phyloP scores from a whole-genome alignment of 2,797 vertebrate species.

The Smutsia gigantea region DNA sequence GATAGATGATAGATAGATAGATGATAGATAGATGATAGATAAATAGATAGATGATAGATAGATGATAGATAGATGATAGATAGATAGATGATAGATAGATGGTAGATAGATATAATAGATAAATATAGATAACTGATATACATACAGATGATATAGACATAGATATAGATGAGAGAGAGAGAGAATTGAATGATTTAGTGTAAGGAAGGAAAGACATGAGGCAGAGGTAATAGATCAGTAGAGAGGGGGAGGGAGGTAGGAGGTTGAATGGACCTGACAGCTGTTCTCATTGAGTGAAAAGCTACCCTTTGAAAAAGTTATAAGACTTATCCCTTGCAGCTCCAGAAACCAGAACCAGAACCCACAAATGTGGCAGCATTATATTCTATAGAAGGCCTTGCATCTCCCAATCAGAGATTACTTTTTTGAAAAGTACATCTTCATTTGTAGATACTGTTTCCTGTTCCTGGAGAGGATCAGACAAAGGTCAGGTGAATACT shows the following conservation, averaged over 20 bases:
- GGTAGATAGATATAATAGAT: too few species aligned
- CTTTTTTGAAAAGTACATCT: neutral
- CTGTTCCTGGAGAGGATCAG: neutral
- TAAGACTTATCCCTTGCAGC: neutral
- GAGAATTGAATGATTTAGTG: neutral
- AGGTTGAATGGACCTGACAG: too few species aligned
- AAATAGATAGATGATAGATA: too few species aligned
- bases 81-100: too few species aligned
- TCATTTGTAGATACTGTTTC: neutral
- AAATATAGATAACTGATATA: too few species aligned
- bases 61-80: too few species aligned
- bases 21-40: too few species aligned
- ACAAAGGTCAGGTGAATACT: neutral
- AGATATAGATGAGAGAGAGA: neutral
- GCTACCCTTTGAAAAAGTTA: neutral
- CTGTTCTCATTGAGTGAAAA: neutral
- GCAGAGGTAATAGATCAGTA: too few species aligned
- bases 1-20: too few species aligned
- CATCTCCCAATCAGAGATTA: neutral
- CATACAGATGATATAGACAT: too few species aligned
- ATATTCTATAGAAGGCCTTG: neutral
- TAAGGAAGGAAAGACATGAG: neutral
- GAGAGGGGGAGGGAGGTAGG: too few species aligned
- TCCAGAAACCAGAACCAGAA: neutral
- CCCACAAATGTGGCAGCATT: neutral